Evolutionary conservation across 2,113 vertebrate species (phyloP).

Genomic region (Plotosus lineatus): DNA sequence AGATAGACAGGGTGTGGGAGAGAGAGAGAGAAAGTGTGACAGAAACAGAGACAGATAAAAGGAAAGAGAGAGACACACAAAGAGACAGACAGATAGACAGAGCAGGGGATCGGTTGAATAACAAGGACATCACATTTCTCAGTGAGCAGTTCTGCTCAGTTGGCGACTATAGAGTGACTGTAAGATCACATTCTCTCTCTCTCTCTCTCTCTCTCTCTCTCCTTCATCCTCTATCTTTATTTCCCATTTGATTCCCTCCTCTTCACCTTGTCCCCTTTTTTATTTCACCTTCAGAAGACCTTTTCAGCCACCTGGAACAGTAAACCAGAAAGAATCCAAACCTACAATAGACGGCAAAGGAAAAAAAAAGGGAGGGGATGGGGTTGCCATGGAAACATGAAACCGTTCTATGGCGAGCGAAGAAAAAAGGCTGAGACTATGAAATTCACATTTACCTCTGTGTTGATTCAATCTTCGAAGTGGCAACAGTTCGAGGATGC

Average conservation of each 20-base stretch:
- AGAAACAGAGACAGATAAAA: slow-evolving; percentile 1
- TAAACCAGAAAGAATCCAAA: not conserved
- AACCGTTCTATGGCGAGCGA: slow-evolving; percentile 44
- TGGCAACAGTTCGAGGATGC: not conserved
- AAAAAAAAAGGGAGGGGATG: slow-evolving; percentile 4
- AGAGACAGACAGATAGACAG: slow-evolving; percentile 5
- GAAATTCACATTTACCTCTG: not conserved
- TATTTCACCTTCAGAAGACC: not conserved
- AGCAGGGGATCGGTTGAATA: not conserved
- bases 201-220: slow-evolving; percentile 11
- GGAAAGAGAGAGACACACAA: not conserved
- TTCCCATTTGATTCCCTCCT: not conserved
- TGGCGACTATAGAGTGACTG: slow-evolving; percentile 1
- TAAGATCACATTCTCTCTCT: slow-evolving; percentile 1
- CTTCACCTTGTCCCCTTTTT: not conserved
- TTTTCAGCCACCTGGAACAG: not conserved
- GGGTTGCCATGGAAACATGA: slow-evolving; percentile 52
- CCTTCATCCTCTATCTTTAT: not conserved
- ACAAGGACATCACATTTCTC: not conserved
- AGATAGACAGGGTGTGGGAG: not conserved
- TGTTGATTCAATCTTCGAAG: not conserved
- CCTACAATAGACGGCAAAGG: slow-evolving; percentile 19
- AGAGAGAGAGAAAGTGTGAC: not conserved
- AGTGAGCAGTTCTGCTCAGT: not conserved
- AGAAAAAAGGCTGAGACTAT: slow-evolving; percentile 2